Base-by-base conservation (phyloP, 2,888 invertebrate genomes). In the Ommatoiulus sabulosus region DNA sequence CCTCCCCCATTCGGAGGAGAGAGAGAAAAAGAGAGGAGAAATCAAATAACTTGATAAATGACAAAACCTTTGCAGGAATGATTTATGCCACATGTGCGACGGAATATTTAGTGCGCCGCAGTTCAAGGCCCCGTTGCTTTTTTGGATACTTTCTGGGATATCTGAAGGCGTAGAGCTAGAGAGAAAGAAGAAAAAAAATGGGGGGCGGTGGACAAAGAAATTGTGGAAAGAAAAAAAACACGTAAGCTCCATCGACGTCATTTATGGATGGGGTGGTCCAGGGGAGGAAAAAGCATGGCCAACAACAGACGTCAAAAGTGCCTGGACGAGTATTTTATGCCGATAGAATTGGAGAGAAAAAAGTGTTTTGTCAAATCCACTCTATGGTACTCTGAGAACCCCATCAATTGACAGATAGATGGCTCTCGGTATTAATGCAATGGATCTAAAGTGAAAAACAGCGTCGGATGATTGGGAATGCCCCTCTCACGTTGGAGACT, bases 31-130 rank as follows among this genome's bases (percentile, higher is more conserved):
- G 44, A 84, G 85, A 85, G 85, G 44, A 86, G 86, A 86, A 86
- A 86, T 86, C 86, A 86, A 86, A 86, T 86, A 86, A 86, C 86
- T 86, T 86, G 86, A 86, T 86, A 86, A 86, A 86, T 86, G 86
- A 86, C 86, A 86, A 46, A 86, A 86, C 86, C 46, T 86, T 86
- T 86, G 46, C 86, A 48, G 20, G 86, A 86, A 48, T 86, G 86
- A 86, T 86, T 86, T 86, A 86, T 86, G 86, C 86, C 86, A 86
- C 86, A 86, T 86, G 86, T 86, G 86, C 86, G 48, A 86, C 86
- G 48, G 86, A 86, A 86, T 86, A 86, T 86, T 86, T 48, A 86
- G 86, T 86, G 44, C 46, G 44, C 10, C 44, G 48, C 48, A 86
- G 86, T 86, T 86, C 86, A 86, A 86, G 86, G 86, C 48, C 86